These are phyloP conservation scores for Cyphomyrmex costatus DNA, from an alignment of 1,140 invertebrate genomes.

Conservation along the genomic window DNA sequence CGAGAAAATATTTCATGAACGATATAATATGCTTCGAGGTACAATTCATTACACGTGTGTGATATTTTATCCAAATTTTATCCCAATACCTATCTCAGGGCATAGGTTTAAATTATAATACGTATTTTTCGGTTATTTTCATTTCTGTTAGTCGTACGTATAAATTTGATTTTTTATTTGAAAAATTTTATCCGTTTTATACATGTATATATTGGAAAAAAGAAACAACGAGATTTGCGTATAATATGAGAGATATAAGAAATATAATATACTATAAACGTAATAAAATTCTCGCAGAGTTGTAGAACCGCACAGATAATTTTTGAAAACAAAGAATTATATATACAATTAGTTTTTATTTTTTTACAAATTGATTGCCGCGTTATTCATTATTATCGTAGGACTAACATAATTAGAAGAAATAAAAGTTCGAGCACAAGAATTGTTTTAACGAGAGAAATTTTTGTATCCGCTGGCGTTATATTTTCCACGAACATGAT, in stretches of 20 bases:
- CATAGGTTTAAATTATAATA: neutral
- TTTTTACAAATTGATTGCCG: neutral
- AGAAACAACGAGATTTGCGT: neutral
- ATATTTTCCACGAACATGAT: constrained; percentile 1
- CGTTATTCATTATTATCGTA: neutral
- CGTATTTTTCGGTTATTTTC: constrained; percentile 3
- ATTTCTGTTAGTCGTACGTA: neutral
- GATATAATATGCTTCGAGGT: constrained; percentile 6
- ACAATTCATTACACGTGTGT: neutral
- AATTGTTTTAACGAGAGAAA: neutral
- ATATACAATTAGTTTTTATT: neutral
- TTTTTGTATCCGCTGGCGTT: neutral
- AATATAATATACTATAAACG: neutral
- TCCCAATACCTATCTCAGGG: neutral
- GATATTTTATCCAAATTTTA: constrained; percentile 32
- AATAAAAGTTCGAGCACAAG: neutral
- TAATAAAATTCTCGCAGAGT: neutral
- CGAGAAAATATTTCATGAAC: constrained; percentile 29
- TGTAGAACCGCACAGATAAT: neutral
- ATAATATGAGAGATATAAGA: neutral
- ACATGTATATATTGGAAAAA: too few relatives aligned
- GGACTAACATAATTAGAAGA: neutral
- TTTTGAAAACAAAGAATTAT: neutral
- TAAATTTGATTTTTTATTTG: neutral
- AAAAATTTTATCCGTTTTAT: constrained; percentile 9